Base-by-base conservation (phyloP, 2,888 invertebrate genomes). In the Xestobium rufovillosum region DNA sequence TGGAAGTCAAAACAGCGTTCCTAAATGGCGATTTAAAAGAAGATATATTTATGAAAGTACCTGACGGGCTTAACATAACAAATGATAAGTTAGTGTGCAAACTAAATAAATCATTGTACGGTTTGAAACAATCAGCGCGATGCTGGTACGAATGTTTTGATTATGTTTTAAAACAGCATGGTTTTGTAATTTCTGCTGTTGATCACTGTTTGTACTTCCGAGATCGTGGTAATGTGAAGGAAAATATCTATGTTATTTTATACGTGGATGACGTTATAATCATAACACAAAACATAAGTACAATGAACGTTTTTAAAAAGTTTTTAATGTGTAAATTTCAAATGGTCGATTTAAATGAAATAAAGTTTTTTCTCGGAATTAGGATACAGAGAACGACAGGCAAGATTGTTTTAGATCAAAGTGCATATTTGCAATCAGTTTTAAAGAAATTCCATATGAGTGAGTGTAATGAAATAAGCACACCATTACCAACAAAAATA, bases 101-200 rank as follows among this genome's bases (percentile, higher is more conserved):
- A 34, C 34, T 34, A 3, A 40, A 40, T 26, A 43, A 38, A 40
- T 15, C 39, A 3, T 26, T 42, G 11, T 42, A 36, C 15, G 43
- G 43, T 36, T 15, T 43, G n/a, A 39, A 43, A 26, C 42, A 42
- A 26, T 9, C 40, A 26, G 34, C 40, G 19, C 27, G 34, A 15
- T 36, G 32, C 15, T 42, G 39, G 35, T 39, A 14, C 17, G 36
- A 42, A 30, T 26, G 27, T 23, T 42, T 42, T 36, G 36, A 39
- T 27, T 32, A 32, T 6, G 23, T 27, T 15, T 34, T 42, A n/a
- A 42, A 30, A 19, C 11, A 39, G 32, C 13, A 13, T 6, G 35
- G 32, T 11, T 35, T 38, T 16, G 3, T n/a, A 30, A 36, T n/a
- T 16, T 19, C 14, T 2, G 3, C 11, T 10, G 17, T 31, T 3